Conservation (phyloP, 2,888 invertebrate species). For the Ypsolopha scabrella region DNA sequence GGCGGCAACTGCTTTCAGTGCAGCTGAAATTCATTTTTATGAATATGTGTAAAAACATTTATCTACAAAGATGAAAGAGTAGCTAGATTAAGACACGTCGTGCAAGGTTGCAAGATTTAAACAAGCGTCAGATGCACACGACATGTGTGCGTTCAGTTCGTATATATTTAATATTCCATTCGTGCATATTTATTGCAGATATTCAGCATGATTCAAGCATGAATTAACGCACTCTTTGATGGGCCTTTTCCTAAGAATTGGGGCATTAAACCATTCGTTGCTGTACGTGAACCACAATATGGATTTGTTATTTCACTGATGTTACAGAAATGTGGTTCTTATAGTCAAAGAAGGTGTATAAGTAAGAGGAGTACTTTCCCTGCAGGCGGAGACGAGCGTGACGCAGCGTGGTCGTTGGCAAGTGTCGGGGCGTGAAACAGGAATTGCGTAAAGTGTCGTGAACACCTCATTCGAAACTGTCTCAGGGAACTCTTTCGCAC, state of each 20-base stretch:
- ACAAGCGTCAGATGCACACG: background rate
- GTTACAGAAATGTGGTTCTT: constrained; percentile 32
- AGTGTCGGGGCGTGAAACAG: constrained; percentile 52
- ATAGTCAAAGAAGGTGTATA: constrained; percentile 26
- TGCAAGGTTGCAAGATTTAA: constrained; percentile 1
- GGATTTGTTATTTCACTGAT: background rate
- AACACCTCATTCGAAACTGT: constrained; percentile 49
- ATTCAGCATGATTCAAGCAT: background rate
- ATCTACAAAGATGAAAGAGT: constrained; percentile 1
- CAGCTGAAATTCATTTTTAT: background rate
- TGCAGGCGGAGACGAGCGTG: constrained; percentile 28
- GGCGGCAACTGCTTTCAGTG: constrained; percentile 1
- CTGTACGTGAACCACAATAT: background rate
- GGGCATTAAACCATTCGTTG: background rate
- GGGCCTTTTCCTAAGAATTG: background rate
- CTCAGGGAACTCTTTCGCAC: constrained; percentile 40
- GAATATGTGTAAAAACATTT: background rate
- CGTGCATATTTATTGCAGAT: background rate
- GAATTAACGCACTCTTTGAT: background rate
- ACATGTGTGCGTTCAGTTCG: too few relatives aligned
- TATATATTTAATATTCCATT: background rate
- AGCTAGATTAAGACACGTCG: background rate
- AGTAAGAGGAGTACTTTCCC: constrained; percentile 32
- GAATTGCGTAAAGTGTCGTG: constrained; percentile 63
- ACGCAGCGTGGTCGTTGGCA: constrained; percentile 53